A percentile compares a stretch with the other conserved stretches of the same genome.
Evolutionary conservation across 2,888 invertebrate genomes (phyloP).

Genomic region (Cosmia trapezina): DNA sequence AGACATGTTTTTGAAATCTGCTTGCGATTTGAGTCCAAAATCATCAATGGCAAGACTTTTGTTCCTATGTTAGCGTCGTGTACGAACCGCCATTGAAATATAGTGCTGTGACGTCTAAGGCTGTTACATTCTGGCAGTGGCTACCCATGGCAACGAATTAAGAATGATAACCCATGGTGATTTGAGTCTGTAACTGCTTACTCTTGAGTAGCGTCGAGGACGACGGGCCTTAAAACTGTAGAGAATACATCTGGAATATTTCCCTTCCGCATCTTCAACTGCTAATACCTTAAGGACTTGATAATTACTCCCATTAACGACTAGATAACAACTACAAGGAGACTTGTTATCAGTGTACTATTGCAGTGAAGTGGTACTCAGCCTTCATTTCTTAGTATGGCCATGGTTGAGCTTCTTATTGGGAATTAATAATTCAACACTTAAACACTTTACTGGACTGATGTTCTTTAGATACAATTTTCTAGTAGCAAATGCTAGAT

Average conservation of each 20-base stretch:
- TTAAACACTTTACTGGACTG: constrained; percentile 5
- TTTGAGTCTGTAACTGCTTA: neutral
- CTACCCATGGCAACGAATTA: too few relatives aligned
- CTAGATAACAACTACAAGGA: constrained; percentile 31
- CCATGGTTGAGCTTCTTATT: neutral
- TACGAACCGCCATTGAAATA: neutral
- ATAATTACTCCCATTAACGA: constrained; percentile 41
- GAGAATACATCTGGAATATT: constrained; percentile 17
- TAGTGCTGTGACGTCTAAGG: too few relatives aligned
- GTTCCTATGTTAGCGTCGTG: neutral
- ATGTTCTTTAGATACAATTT: neutral
- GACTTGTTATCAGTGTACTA: constrained; percentile 21
- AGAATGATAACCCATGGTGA: too few relatives aligned
- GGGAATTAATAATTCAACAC: constrained; percentile 5
- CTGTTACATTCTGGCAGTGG: too few relatives aligned
- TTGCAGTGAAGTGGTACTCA: constrained; percentile 42
- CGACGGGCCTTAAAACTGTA: neutral
- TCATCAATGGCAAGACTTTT: neutral
- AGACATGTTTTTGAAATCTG: neutral
- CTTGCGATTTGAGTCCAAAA: too few relatives aligned
- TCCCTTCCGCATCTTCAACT: constrained; percentile 8
- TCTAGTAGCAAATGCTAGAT: neutral
- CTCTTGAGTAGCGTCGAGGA: neutral
- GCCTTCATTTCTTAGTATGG: constrained; percentile 7
- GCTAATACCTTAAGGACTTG: constrained; percentile 21